These are phyloP conservation scores for Malurus elegans DNA, from an alignment of 2,113 vertebrate species.

Conservation along the genomic window DNA sequence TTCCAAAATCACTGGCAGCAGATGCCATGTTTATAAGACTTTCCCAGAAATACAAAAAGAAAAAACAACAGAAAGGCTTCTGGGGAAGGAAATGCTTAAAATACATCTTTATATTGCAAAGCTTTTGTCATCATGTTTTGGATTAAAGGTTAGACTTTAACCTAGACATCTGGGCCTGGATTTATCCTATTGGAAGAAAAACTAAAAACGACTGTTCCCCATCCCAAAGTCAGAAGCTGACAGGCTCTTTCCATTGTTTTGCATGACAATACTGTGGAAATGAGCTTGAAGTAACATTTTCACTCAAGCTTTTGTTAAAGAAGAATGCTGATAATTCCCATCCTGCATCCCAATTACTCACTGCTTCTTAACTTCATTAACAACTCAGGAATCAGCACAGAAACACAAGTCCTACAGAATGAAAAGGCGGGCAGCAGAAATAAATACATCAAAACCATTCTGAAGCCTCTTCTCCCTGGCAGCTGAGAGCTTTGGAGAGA, in stretches of 20 bases:
- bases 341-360: constrained; percentile 21
- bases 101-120: neutral
- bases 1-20: neutral
- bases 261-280: constrained; percentile 34
- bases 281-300: constrained; percentile 26
- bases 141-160: neutral
- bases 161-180: neutral
- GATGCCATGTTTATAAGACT: neutral
- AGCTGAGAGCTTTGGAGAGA: neutral
- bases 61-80: neutral
- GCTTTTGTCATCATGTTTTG: neutral
- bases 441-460: neutral
- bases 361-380: constrained; percentile 26
- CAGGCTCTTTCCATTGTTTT: neutral
- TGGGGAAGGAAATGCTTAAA: neutral
- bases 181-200: neutral
- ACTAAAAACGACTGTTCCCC: neutral
- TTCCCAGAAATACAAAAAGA: neutral
- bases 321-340: constrained; percentile 29
- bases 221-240: neutral
- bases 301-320: constrained; percentile 25
- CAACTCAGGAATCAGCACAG: neutral
- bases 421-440: neutral
- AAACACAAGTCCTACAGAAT: neutral
- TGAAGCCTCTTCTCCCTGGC: neutral